These are phyloP conservation scores for Salmo trutta DNA, from an alignment of 2,797 vertebrate species.

Conservation along the genomic window DNA sequence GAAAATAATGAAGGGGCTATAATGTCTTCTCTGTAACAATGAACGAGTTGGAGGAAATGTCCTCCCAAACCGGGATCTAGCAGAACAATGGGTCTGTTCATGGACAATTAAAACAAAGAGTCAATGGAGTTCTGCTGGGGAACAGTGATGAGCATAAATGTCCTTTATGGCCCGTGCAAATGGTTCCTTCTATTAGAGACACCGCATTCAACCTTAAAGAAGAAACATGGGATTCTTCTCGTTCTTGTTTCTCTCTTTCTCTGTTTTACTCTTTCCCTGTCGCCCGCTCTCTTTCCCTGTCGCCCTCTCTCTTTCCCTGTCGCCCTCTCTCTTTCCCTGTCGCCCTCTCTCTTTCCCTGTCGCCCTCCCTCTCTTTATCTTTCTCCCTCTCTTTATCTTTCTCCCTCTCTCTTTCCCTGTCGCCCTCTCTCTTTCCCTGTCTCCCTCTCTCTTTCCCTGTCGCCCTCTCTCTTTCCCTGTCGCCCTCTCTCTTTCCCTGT, in stretches of 20 bases:
- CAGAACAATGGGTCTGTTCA: conserved; percentile 71
- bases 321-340: too few species aligned
- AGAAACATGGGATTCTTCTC: conserved; percentile 18
- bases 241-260: conserved; percentile 34
- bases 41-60: conserved; percentile 61
- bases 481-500: too few species aligned
- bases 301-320: too few species aligned
- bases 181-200: conserved; percentile 62
- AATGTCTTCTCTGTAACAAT: conserved; percentile 72
- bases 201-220: conserved; percentile 60
- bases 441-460: too few species aligned
- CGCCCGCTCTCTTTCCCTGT: too few species aligned
- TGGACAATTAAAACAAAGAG: conserved; percentile 76
- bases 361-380: too few species aligned
- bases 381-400: too few species aligned
- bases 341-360: too few species aligned
- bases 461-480: too few species aligned
- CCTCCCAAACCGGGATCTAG: conserved; percentile 62
- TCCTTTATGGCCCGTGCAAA: conserved; percentile 73
- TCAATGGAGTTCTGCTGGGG: conserved; percentile 64
- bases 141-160: conserved; percentile 60
- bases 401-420: too few species aligned
- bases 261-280: conserved; percentile 15
- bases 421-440: too few species aligned
- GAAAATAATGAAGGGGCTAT: conserved; percentile 71